Percentiles rank a stretch among this genome's conserved stretches.
These are phyloP conservation scores for Drosophila kikkawai DNA, from an alignment of 1,140 invertebrate genomes.

Conservation along the genomic window DNA sequence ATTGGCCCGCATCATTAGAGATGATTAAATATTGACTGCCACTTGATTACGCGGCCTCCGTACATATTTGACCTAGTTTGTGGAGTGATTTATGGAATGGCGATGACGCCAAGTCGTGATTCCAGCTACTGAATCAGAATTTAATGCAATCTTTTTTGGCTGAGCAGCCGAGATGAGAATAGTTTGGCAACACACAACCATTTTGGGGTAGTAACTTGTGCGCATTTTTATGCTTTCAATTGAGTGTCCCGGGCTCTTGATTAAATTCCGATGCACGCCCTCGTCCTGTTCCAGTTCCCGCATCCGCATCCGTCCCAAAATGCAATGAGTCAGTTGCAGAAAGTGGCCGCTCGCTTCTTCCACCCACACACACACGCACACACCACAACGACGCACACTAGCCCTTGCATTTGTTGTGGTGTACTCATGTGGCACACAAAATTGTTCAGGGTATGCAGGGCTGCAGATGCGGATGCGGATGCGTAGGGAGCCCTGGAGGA, in stretches of 20 bases:
- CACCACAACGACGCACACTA: constrained; percentile 27
- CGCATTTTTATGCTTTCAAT: constrained; percentile 66
- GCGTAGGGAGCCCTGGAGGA: constrained; percentile 3
- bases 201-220: constrained; percentile 52
- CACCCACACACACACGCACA: constrained; percentile 4
- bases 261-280: constrained; percentile 72
- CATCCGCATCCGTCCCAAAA: constrained; percentile 30
- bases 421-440: constrained; percentile 61
- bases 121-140: constrained; percentile 4
- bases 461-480: constrained; percentile 12
- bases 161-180: constrained; percentile 25
- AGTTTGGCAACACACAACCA: constrained; percentile 23
- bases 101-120: constrained; percentile 14
- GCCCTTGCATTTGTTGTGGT: constrained; percentile 64
- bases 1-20: constrained; percentile 7
- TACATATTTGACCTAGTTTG: constrained; percentile 21
- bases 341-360: constrained; percentile 52
- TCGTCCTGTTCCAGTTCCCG: constrained; percentile 3
- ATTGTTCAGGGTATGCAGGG: constrained; percentile 5
- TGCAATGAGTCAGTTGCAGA: constrained; percentile 76
- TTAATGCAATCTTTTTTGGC: constrained; percentile 21
- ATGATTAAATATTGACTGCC: constrained; percentile 29
- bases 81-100: constrained; percentile 20
- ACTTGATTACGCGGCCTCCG: background rate
- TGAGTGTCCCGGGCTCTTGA: constrained; percentile 70